Conservation (phyloP, 2,888 invertebrate genomes). For the Mythimna loreyi region DNA sequence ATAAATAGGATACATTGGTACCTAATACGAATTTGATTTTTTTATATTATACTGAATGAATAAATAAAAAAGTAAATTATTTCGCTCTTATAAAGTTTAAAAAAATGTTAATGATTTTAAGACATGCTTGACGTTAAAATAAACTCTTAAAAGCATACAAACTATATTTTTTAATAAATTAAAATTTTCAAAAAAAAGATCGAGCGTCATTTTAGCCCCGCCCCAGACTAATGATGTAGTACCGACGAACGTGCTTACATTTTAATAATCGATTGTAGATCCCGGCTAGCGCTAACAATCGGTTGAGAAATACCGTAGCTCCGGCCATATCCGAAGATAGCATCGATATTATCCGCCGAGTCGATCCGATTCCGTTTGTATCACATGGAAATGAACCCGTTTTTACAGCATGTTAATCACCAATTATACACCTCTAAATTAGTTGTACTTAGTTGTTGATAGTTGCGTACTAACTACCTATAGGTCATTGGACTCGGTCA, state of each 20-base stretch:
- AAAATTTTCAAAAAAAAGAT: not conserved
- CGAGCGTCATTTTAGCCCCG: slow-evolving; percentile 73
- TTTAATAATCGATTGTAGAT: slow-evolving; percentile 85
- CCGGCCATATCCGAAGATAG: slow-evolving; percentile 71
- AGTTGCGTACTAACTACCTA: too few species aligned
- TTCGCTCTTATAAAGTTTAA: too few species aligned
- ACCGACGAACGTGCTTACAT: slow-evolving; percentile 80
- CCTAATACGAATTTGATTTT: too few species aligned
- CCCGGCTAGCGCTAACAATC: slow-evolving; percentile 74
- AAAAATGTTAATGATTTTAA: too few species aligned
- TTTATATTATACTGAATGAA: not conserved
- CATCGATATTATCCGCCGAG: slow-evolving; percentile 66
- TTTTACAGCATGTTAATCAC: slow-evolving; percentile 35
- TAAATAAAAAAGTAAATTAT: too few species aligned
- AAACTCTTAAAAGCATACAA: too few species aligned
- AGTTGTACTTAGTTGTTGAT: too few species aligned
- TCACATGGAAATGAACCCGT: slow-evolving; percentile 49
- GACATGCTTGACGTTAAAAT: too few species aligned
- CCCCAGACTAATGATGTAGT: slow-evolving; percentile 77
- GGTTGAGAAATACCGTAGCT: slow-evolving; percentile 75
- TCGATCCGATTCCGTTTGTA: slow-evolving; percentile 54
- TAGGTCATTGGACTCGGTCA: too few species aligned
- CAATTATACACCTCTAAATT: too few species aligned
- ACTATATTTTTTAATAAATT: too few species aligned
- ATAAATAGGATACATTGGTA: not conserved